Evolutionary conservation across 2,888 invertebrate genomes (phyloP), one percentile per base, ranked within the genome.

Genomic region (Parasteatoda lunata): DNA sequence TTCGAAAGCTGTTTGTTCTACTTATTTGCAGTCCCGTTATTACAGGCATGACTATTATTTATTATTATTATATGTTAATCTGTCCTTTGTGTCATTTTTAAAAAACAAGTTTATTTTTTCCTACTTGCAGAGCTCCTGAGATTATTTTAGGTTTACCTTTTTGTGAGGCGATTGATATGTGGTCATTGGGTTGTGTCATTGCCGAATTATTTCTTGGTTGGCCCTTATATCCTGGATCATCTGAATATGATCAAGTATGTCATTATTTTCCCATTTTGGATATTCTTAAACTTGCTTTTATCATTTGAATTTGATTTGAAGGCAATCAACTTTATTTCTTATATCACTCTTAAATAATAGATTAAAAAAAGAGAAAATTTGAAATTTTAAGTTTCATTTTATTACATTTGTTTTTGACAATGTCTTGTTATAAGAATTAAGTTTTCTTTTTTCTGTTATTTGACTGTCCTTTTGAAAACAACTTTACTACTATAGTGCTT

Each of bases 91-190:
- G 9, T 59, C n/a, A 59, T 59, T 59, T 59, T 59, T 4, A 7
- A 8, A n/a, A 13, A 9, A 13, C 59, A 59, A 59, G 9, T 59
- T 59, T 59, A 7, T 59, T 30, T 72, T 54, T 70, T 52, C 52
- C 73, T 59, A 73, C 49, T 90, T 90, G 68, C 89, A 92, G 92
- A 90, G 98, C 98, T 59, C 98, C 98, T 3, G 98, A 98, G 93
- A 98, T 98, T 91, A 98, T 98, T 91, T 94, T 98, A 91, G 99
- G 99, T 47, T 93, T 99, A 90, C 99, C 98, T 89, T 99, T 99
- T 93, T 98, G 98, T 93, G 99, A 99, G 93, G 98, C 99, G 13
- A 99, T 99, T 91, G 99, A 99, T 93, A 99, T 99, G 99, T 99
- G 99, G 99, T 99, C 98, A 6, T 93, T 99, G 90, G 99, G 99